These are phyloP conservation scores for Terebella lapidaria DNA, from an alignment of 2,888 invertebrate genomes.

Conservation along the genomic window DNA sequence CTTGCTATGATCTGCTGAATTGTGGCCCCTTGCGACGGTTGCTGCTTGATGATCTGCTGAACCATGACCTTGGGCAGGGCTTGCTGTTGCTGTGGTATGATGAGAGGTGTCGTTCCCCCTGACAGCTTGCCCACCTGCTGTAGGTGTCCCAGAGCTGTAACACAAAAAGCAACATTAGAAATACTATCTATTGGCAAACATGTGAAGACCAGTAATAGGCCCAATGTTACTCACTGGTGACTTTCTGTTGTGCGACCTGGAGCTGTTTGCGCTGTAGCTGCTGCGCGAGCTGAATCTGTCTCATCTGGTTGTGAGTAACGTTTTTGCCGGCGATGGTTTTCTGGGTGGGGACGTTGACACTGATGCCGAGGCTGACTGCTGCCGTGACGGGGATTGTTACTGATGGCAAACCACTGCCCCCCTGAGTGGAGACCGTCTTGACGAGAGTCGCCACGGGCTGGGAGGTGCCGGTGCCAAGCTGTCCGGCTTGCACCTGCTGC, in stretches of 20 bases:
- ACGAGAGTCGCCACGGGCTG: slow-evolving; percentile 5
- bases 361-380: slow-evolving; percentile 50
- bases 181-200: background rate
- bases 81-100: slow-evolving; percentile 61
- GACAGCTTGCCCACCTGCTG: slow-evolving; percentile 20
- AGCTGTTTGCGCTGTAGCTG: slow-evolving; percentile 12
- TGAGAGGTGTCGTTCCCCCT: slow-evolving; percentile 42
- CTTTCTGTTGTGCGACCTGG: slow-evolving; percentile 35
- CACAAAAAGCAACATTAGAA: too few species aligned
- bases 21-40: slow-evolving; percentile 28
- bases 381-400: slow-evolving; percentile 59
- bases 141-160: slow-evolving; percentile 18
- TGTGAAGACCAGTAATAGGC: background rate
- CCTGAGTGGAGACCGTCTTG: slow-evolving; percentile 5
- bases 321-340: background rate
- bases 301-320: slow-evolving; percentile 28
- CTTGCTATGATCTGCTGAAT: slow-evolving; percentile 35
- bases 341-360: slow-evolving; percentile 55
- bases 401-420: slow-evolving; percentile 35
- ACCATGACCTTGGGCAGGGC: slow-evolving; percentile 52
- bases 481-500: background rate
- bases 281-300: slow-evolving; percentile 28
- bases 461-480: background rate
- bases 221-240: slow-evolving; percentile 28
- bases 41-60: slow-evolving; percentile 68